phyloP scores from a whole-genome alignment of 2,797 vertebrate species.

The Triplophysa bombifrons region DNA sequence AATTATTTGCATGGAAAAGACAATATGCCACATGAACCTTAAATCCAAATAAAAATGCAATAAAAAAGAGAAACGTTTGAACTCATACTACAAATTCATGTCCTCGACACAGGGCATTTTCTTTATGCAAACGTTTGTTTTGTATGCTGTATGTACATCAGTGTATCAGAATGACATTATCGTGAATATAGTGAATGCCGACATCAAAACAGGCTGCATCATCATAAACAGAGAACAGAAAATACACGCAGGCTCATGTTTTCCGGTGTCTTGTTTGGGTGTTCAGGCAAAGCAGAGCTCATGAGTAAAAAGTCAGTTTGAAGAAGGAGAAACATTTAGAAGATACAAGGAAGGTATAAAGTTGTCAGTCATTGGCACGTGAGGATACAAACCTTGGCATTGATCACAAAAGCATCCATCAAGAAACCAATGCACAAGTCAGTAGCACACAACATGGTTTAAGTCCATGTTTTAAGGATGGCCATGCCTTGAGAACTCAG shows the following conservation, averaged over 20 bases:
- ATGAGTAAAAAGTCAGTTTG: constrained; percentile 58
- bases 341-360: constrained; percentile 46
- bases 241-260: constrained; percentile 60
- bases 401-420: constrained; percentile 40
- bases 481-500: constrained; percentile 61
- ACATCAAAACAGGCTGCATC: constrained; percentile 57
- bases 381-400: constrained; percentile 52
- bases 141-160: constrained; percentile 69
- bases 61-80: constrained; percentile 61
- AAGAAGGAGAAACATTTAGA: constrained; percentile 57
- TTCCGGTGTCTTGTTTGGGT: constrained; percentile 48
- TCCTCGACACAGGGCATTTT: constrained; percentile 61
- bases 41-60: constrained; percentile 51
- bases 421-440: constrained; percentile 62
- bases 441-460: constrained; percentile 59
- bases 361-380: constrained; percentile 67
- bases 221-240: constrained; percentile 61
- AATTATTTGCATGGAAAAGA: constrained; percentile 73
- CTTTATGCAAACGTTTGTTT: constrained; percentile 65
- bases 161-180: constrained; percentile 65
- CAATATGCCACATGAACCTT: constrained; percentile 56
- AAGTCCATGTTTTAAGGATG: constrained; percentile 59
- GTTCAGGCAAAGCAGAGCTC: constrained; percentile 27
- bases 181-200: constrained; percentile 56
- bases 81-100: constrained; percentile 69